Evolutionary conservation across 2,888 invertebrate species (phyloP).

Genomic region (Quadroppia sp.): DNA sequence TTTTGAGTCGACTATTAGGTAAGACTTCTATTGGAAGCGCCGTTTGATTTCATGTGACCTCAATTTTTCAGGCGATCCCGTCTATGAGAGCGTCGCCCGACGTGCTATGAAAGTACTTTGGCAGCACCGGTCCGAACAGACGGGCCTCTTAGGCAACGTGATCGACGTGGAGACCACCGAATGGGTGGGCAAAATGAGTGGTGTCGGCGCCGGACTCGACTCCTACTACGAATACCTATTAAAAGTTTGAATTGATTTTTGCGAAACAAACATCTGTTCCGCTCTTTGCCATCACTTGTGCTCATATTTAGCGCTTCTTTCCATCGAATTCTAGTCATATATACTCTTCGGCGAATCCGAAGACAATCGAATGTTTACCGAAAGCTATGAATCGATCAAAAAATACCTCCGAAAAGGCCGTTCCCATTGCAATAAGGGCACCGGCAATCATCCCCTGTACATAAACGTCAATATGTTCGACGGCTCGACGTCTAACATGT

Average conservation of each 20-base stretch:
- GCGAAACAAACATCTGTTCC: background rate
- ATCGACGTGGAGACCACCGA: constrained; percentile 62
- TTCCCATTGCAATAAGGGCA: constrained; percentile 58
- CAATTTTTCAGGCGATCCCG: constrained; percentile 55
- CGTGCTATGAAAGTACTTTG: constrained; percentile 59
- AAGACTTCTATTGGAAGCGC: constrained; percentile 54
- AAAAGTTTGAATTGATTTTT: constrained; percentile 53
- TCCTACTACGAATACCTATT: constrained; percentile 63
- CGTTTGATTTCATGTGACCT: background rate
- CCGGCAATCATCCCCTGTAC: constrained; percentile 61
- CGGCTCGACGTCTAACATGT: constrained; percentile 60
- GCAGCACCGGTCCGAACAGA: constrained; percentile 58
- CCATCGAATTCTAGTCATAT: constrained; percentile 53
- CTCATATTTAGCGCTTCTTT: too few relatives aligned
- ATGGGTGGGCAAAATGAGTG: constrained; percentile 61
- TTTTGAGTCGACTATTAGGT: constrained; percentile 59
- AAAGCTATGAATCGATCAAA: constrained; percentile 59
- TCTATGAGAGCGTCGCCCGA: constrained; percentile 60
- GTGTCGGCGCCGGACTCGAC: constrained; percentile 62
- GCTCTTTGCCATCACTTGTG: too few relatives aligned
- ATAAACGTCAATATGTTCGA: constrained; percentile 64
- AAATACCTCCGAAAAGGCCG: constrained; percentile 59
- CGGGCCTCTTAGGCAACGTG: constrained; percentile 62
- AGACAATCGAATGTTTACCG: constrained; percentile 60
- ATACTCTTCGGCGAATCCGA: constrained; percentile 61